Evolutionary conservation across 2,797 vertebrate genomes (phyloP), one percentile per base, ranked within the genome.

Genomic region (Hydrolagus colliei): DNA sequence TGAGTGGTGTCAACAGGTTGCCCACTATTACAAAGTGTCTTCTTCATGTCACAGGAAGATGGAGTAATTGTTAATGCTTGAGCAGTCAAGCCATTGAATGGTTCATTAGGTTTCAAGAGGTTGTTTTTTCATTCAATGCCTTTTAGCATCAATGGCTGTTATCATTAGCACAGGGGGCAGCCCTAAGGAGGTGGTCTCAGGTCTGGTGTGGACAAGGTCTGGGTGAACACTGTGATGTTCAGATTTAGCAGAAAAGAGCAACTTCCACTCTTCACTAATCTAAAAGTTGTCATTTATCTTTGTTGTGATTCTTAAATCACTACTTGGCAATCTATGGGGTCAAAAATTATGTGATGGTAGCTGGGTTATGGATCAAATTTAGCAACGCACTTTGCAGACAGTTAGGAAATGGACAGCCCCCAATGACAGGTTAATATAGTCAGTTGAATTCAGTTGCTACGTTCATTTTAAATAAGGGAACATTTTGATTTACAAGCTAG

Each of bases 101-200:
- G 78, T 89, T 87, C 89, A 88, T 89, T 88, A 89, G 86, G 86
- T 89, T 88, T 88, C 87, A 89, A 89, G 86, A 89, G 88, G 88
- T 89, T 86, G 86, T 88, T 82, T 86, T 84, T 88, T 85, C 87
- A 88, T 89, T 89, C 89, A 90, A 86, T 59, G n/a, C 84, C 18
- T 84, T 84, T 84, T 84, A 87, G 86, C 59, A 86, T 63, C 72
- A 87, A 80, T 90, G 86, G 86, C 80, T 0, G 0, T 85, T 71
- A 86, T 86, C 80, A 86, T 62, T 63, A 16, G 22, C n/a, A 0
- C 0, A 8, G 86, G 87, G 79, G 67, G 65, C 65, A 84, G 32
- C 79, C 79, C 79, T 18, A 52, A 52, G 52, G 65, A 41, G 79
- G 79, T 84, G 79, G 79, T 84, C 79, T 84, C 79, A 71, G 14